Base-by-base conservation (phyloP, 2,797 vertebrate species). In the Lepus townsendii region DNA sequence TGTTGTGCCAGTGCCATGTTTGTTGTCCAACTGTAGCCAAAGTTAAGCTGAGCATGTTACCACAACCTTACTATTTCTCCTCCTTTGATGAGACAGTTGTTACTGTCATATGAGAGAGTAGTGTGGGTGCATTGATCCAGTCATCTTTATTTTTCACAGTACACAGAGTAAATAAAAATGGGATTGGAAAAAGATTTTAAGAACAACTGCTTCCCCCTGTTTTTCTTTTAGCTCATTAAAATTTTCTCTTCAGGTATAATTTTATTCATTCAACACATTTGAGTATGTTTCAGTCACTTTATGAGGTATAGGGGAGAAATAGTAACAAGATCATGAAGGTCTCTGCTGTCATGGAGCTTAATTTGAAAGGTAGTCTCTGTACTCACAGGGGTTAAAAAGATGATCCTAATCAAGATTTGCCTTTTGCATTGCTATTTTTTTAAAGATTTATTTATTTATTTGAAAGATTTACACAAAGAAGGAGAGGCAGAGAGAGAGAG, bases 161-260 rank as follows among this genome's bases (percentile, higher is more conserved):
- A 9, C 16, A 20, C 63, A 77, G 42, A 95, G 52, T 17, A 57
- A 57, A 77, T 91, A 76, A 91, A 94, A 68, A 30, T 82, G 77
- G 79, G 69, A 7, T 82, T 86, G 66, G 65, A 35, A 78, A 92
- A 69, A 82, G 54, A 95, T 71, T n/a, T 80, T 79, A 84, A 90
- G 72, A 89, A 73, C 17, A 68, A 69, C n/a, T 47, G 2, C 87
- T 88, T 71, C 22, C 42, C 19, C 72, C 13, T 10, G 7, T 92
- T 82, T 96, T 92, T 94, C 90, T 65, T 95, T 83, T 84, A 47
- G 5, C 32, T 78, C 13, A 60, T 80, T 95, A 79, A 86, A 94
- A 78, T 76, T 87, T 84, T 90, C 32, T 76, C 88, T 47, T 78
- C 79, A 9, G 77, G 19, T 60, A n/a, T 77, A 30, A 50, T 57